Percentiles rank a stretch among this genome's conserved stretches.
phyloP scores from a whole-genome alignment of 2,113 vertebrate species.

The Tyto alba region DNA sequence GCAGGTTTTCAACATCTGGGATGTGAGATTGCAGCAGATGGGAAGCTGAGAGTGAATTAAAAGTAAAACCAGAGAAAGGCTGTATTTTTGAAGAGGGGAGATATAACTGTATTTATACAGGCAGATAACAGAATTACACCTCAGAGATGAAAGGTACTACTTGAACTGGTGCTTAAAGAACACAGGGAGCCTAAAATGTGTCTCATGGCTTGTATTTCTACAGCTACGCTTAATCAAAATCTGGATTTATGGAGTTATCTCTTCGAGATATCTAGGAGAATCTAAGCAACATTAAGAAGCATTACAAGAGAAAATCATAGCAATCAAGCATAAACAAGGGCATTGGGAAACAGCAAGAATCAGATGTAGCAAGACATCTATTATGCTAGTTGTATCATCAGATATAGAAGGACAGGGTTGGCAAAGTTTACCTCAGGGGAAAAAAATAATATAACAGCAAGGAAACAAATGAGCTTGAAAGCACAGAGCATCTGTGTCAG shows the following conservation, averaged over 20 bases:
- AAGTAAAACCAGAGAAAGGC: neutral
- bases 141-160: neutral
- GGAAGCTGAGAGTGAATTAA: neutral
- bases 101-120: neutral
- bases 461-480: constrained; percentile 35
- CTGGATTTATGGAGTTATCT: neutral
- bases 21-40: neutral
- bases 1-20: constrained; percentile 41
- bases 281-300: neutral
- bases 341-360: neutral
- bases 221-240: neutral
- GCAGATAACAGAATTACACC: neutral
- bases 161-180: neutral
- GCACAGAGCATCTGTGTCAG: constrained; percentile 29
- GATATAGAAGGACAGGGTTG: neutral
- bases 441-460: neutral
- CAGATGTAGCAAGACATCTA: neutral
- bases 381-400: neutral
- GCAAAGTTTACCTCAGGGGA: neutral
- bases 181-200: neutral
- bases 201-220: neutral
- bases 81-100: neutral
- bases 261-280: neutral
- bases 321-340: neutral
- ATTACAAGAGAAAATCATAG: neutral